Evolutionary conservation across 2,797 vertebrate species (phyloP), one percentile per base, ranked within the genome.

Genomic region (Leptodactylus fallax): DNA sequence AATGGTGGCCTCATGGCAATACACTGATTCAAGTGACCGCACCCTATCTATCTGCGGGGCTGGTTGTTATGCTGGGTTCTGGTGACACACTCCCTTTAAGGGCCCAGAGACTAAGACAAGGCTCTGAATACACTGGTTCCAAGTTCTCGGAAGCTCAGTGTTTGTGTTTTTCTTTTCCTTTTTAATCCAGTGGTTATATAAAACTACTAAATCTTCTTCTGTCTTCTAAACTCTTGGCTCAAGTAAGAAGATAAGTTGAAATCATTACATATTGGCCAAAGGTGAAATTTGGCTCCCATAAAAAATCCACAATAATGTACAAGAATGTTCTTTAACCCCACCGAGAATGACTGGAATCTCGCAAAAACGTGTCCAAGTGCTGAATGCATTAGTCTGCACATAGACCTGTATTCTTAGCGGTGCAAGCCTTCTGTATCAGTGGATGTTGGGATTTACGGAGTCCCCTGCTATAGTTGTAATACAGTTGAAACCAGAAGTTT

Each of bases 161-260:
- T n/a, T 8, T 27, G 11, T 69, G n/a, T 16, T 83, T 36, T 72
- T 36, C 25, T 45, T 21, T 1, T 3, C 16, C 12, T 13, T 71
- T 83, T 72, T 36, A 36, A 36, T 36, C 4, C 36, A 1, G 36
- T 4, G 36, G 36, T 36, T 36, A 45, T 72, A 53, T 83, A 72
- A 36, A 55, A 27, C 23, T 56, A 58, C 27, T 86, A 55, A 67
- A 86, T 86, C 80, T 78, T 67, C 8, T 23, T 55, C 23, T 69
- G 16, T 67, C 80, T 83, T 83, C n/a, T 78, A 80, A 63, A 69
- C 51, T 84, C 60, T 83, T 79, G 81, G 81, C 81, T 71, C n/a
- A 51, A 67, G 65, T 45, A 83, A 77, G n/a, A 47, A 58, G 17
- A 87, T n/a, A 36, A 36, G 47, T 69, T 56, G 27, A 71, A 87